Percentiles rank a stretch among this genome's conserved stretches.
phyloP scores from a whole-genome alignment of 2,888 invertebrate genomes.

The Agrotis ipsilon region DNA sequence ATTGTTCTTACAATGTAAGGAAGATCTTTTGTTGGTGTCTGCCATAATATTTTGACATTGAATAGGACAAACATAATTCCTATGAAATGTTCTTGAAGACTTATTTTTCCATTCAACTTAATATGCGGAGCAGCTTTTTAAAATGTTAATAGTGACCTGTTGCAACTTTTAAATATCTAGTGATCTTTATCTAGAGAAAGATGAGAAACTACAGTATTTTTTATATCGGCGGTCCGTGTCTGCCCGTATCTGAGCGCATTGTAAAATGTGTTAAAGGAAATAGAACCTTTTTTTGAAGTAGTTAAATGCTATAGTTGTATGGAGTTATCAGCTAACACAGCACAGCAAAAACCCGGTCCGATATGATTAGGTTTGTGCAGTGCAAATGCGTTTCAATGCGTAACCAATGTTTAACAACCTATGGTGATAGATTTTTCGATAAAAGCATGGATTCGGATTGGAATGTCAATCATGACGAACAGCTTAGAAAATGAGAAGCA shows the following conservation, averaged over 20 bases:
- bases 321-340: not conserved
- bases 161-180: not conserved
- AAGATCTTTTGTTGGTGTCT: slow-evolving; percentile 28
- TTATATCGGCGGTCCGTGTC: not conserved
- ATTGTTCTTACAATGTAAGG: slow-evolving; percentile 21
- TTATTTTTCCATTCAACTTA: slow-evolving; percentile 11
- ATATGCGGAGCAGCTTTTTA: slow-evolving; percentile 5
- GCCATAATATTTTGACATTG: not conserved
- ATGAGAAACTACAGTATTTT: not conserved
- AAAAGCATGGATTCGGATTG: not conserved
- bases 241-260: not conserved
- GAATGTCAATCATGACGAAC: no score
- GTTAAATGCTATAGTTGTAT: not conserved
- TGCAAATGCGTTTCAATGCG: not conserved
- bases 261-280: not conserved
- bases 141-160: slow-evolving; percentile 23
- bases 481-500: not conserved
- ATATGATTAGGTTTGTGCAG: not conserved
- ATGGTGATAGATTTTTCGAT: not conserved
- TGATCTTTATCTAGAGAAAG: slow-evolving; percentile 17
- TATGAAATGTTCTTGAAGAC: not conserved
- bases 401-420: not conserved
- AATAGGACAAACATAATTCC: not conserved
- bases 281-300: not conserved
- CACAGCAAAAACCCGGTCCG: no score